phyloP scores from a whole-genome alignment of 2,113 vertebrate species.

The Leptosomus discolor region DNA sequence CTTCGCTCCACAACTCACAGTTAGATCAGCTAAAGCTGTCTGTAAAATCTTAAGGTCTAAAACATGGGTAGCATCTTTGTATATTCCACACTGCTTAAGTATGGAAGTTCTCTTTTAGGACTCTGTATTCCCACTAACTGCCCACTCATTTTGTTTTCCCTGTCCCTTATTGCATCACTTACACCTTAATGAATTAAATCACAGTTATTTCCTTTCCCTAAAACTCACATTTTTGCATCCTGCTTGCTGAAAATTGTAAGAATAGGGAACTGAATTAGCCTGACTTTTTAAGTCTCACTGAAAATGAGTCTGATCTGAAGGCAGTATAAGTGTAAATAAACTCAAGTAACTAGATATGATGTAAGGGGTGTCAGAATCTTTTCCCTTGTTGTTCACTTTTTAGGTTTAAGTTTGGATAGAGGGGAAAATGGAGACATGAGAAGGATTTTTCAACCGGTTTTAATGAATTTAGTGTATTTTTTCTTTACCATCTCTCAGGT shows the following conservation, averaged over 20 bases:
- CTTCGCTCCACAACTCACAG: background rate
- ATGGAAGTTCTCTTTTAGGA: background rate
- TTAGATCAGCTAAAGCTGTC: background rate
- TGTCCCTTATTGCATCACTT: background rate
- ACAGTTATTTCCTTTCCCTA: background rate
- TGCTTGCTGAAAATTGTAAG: background rate
- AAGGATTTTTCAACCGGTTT: background rate
- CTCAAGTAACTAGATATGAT: background rate
- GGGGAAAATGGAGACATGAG: background rate
- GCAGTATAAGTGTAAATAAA: background rate
- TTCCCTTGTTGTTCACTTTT: background rate
- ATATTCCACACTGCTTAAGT: background rate
- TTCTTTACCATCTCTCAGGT: background rate
- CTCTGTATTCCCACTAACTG: rapidly evolving
- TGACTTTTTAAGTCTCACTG: background rate
- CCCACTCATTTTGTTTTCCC: background rate
- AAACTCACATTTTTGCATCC: background rate
- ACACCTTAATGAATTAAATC: background rate
- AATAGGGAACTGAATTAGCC: background rate
- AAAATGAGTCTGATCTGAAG: background rate
- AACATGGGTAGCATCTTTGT: background rate
- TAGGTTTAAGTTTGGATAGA: background rate
- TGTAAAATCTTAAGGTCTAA: background rate
- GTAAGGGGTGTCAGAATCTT: background rate
- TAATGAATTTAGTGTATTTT: background rate